Conservation (phyloP, 2,797 vertebrate species). For the Sciurus carolinensis region DNA sequence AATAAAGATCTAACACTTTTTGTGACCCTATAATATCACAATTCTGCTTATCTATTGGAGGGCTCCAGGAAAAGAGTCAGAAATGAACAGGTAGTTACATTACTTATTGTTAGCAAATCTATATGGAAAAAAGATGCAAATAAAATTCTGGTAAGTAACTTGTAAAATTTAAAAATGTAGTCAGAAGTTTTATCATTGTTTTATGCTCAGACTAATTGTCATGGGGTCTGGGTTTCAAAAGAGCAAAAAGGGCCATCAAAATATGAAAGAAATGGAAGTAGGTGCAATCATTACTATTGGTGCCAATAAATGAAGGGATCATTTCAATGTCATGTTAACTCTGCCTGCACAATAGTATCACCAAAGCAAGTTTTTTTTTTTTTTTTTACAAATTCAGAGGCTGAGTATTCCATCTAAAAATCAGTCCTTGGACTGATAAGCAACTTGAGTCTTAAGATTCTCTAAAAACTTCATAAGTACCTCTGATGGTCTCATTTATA, state of each 20-base stretch:
- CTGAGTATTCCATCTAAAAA: neutral
- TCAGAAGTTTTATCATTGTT: neutral
- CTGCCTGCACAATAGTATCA: neutral
- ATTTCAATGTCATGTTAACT: neutral
- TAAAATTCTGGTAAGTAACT: neutral
- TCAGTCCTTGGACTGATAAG: neutral
- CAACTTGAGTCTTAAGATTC: neutral
- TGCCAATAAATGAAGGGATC: neutral
- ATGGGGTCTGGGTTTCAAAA: neutral
- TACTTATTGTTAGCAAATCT: neutral
- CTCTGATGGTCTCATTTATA: neutral
- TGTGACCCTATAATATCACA: neutral
- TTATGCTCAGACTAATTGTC: neutral
- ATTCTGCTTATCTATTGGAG: neutral
- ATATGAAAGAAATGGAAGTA: neutral
- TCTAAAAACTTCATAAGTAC: neutral
- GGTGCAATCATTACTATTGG: neutral
- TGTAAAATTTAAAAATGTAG: neutral
- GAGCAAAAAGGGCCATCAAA: neutral
- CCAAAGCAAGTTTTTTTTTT: neutral
- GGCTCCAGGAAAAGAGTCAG: neutral
- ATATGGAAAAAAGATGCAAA: neutral
- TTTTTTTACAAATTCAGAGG: neutral
- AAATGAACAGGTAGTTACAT: conserved; percentile 19
- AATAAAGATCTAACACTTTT: neutral